Percentiles rank a stretch among this genome's conserved stretches.
These are phyloP conservation scores for Hybognathus amarus DNA, from an alignment of 2,797 vertebrate genomes.

Conservation along the genomic window DNA sequence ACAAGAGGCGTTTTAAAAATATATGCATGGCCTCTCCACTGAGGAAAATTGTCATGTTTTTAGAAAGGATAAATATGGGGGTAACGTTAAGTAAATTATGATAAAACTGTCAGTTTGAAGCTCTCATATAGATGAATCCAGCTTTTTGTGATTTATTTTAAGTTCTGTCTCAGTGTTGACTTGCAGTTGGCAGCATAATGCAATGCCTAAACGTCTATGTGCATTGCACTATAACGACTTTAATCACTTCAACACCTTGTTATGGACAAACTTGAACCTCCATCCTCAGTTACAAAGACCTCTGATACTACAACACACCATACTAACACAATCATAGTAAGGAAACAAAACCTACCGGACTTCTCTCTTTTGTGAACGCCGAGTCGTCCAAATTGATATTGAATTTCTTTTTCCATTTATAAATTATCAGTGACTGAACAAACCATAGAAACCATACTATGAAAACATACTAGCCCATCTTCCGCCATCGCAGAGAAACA, in stretches of 20 bases:
- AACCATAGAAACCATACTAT: not conserved
- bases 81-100: not conserved
- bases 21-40: not conserved
- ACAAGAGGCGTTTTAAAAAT: not conserved
- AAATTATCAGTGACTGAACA: not conserved
- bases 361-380: slow-evolving; percentile 74
- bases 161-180: no score
- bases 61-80: not conserved
- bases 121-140: not conserved
- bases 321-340: not conserved
- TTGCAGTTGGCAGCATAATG: no score
- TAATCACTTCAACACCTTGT: no score
- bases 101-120: not conserved
- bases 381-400: slow-evolving; percentile 78
- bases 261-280: not conserved
- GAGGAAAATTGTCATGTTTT: not conserved
- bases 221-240: no score
- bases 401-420: slow-evolving; percentile 73
- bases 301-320: not conserved
- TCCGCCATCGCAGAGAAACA: slow-evolving; percentile 12
- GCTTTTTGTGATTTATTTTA: not conserved
- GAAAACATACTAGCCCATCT: not conserved
- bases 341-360: slow-evolving; percentile 69
- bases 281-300: not conserved
- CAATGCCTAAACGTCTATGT: no score